Evolutionary conservation across 2,113 vertebrate species (phyloP), one percentile per base, ranked within the genome.

Genomic region (Ariopsis seemanni): DNA sequence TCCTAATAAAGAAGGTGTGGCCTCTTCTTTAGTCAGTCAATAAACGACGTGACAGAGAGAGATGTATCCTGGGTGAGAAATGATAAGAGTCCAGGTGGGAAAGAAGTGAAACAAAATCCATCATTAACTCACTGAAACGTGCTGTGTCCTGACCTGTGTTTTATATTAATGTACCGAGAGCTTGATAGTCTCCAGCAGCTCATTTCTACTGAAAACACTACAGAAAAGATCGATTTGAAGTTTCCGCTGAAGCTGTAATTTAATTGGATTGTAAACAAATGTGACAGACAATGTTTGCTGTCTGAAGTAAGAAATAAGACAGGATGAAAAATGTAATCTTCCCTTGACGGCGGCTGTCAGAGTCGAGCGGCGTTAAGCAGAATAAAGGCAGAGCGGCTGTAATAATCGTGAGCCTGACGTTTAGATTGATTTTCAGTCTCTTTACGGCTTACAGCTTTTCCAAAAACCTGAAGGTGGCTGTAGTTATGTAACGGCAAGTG

Each of bases 271-370:
- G n/a, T 63, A 79, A 67, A 27, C 7, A 15, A 67, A 80, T 50
- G 58, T 34, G 60, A 22, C 25, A 34, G 83, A 85, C 48, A 30
- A 53, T 55, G 85, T 78, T 79, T 78, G 30, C 60, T 63, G 85
- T 67, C 58, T 67, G 42, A 42, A 11, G 62, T 34, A 50, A 34
- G 34, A 17, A 65, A 78, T 18, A 27, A 86, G 27, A 86, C 57
- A 80, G 20, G 65, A 63, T 25, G n/a, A 65, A 30, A 86, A 34
- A 67, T 67, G 30, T 25, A 12, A 63, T 79, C 85, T 65, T 84
- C 50, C 9, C 85, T 17, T 78, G 57, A 63, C 53, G 17, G 17
- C 50, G 52, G 14, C 55, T 4, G n/a, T 65, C 58, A 22, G 18
- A 55, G 27, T 55, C 7, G 42, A 30, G n/a, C 25, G 7, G 50